Evolutionary conservation across 53 echinoderm and acorn worm genomes (phyloP), one percentile per base, ranked within the genome.

Genomic region (Mesocentrotus franciscanus): DNA sequence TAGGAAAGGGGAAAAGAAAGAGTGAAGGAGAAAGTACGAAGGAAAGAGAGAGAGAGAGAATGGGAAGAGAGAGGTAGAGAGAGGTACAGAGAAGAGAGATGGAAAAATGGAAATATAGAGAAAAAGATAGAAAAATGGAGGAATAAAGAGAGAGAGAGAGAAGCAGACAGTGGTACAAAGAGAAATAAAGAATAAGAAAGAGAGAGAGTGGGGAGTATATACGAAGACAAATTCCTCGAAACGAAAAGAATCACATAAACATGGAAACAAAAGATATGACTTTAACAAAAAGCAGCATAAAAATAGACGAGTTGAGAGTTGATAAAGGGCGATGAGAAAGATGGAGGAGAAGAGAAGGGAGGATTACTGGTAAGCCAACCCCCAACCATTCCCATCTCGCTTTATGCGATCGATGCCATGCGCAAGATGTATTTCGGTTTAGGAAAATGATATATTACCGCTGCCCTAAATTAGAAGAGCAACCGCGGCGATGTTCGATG

Each of bases 401-500:
- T 90, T 32, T 29, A 18, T 60, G 29, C 58, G 90, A 90, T 90
- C 90, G 90, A 90, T 90, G 90, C 5, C 60, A 26, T 20, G 59
- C 59, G 90, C 29, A 59, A 60, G 90, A 32, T 11, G 90, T 60
- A 61, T 90, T 60, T 60, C 36, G 90, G 90, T 90, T 81, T 42
- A 70, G 32, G 66, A 92, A 26, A 64, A 62, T 92, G 92, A 92
- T 92, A 92, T 68, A 92, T 92, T 62, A 64, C 92, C 92, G 92
- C 60, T 64, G 92, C 35, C 61, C 92, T 15, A 64, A 92, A 92
- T 92, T 64, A 62, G 92, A 32, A 92, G 68, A 92, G 39, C 68
- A 64, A 68, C 62, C 92, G 92, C 92, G 62, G 61, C 66, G 92
- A 92, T 62, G 92, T 39, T 64, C 60, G 30, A 39, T 18, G 66